Percentiles rank a stretch among this genome's conserved stretches.
Conservation (phyloP, 2,113 vertebrate genomes). For the Planiliza haematocheilus region DNA sequence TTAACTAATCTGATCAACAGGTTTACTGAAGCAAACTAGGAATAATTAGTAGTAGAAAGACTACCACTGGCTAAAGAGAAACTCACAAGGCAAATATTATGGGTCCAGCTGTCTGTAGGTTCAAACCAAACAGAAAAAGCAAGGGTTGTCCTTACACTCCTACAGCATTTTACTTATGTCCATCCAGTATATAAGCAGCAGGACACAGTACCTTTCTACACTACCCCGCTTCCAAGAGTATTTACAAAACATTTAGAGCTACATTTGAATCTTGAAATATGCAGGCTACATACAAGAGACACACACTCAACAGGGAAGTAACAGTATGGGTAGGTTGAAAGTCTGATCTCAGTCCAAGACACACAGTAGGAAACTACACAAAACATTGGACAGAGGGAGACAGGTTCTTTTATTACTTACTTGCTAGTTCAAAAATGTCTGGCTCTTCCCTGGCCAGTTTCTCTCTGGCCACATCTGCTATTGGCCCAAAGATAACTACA, state of each 20-base stretch:
- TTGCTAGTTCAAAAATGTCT: slow-evolving; percentile 95
- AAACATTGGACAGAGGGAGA: background rate
- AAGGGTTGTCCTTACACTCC: too few species aligned
- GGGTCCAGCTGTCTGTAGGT: too few species aligned
- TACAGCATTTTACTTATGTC: too few species aligned
- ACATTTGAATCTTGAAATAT: slow-evolving; percentile 5
- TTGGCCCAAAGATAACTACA: slow-evolving; percentile 97
- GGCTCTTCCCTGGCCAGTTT: slow-evolving; percentile 95
- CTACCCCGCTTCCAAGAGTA: background rate
- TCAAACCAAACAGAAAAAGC: too few species aligned
- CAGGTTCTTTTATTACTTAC: slow-evolving; percentile 82
- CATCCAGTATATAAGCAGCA: too few species aligned
- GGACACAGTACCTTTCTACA: background rate
- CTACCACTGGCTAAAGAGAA: background rate
- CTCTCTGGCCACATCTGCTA: slow-evolving; percentile 95
- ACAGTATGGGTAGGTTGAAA: slow-evolving; percentile 4
- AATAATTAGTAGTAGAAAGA: background rate
- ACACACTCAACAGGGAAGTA: background rate
- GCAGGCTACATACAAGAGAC: background rate
- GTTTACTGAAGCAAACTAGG: background rate
- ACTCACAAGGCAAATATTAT: background rate
- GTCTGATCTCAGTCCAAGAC: slow-evolving; percentile 1
- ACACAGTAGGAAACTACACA: background rate
- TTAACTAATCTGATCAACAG: slow-evolving; percentile 2
- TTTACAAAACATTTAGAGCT: background rate